Evolutionary conservation across 2,797 vertebrate genomes (phyloP).

Genomic region (Cephalopachus bancanus): DNA sequence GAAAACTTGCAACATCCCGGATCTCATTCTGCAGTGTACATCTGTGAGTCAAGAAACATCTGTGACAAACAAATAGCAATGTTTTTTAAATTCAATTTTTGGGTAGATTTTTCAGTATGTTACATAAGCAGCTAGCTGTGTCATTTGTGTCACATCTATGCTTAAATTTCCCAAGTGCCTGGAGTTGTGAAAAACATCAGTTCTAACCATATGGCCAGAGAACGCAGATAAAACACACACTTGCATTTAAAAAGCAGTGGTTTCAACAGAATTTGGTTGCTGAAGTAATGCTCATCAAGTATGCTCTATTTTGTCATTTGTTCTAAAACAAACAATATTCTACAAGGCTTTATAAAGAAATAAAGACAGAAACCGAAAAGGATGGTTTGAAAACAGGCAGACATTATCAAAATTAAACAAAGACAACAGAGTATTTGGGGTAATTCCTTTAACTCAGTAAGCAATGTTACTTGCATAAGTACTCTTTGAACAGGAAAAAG

Average conservation of each 20-base stretch:
- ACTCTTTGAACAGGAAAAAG: background rate
- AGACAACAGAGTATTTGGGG: background rate
- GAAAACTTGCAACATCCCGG: background rate
- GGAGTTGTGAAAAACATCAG: conserved; percentile 69
- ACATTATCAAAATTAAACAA: conserved; percentile 25
- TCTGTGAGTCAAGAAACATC: conserved; percentile 52
- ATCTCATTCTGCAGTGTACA: background rate
- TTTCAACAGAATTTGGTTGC: conserved; percentile 50
- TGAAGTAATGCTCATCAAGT: conserved; percentile 55
- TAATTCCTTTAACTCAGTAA: background rate
- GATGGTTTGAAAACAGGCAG: conserved; percentile 43
- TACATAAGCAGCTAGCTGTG: conserved; percentile 53
- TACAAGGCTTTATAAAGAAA: background rate
- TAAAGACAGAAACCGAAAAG: conserved; percentile 37
- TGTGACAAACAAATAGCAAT: conserved; percentile 65
- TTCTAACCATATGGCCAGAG: conserved; percentile 63
- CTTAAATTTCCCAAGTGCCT: conserved; percentile 69
- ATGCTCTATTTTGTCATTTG: background rate
- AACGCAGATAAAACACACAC: conserved; percentile 31
- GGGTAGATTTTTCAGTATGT: conserved; percentile 42
- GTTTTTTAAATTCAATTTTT: conserved; percentile 37
- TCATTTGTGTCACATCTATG: conserved; percentile 63
- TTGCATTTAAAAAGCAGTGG: conserved; percentile 56
- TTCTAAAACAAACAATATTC: conserved; percentile 40
- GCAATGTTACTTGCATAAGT: background rate